phyloP scores from a whole-genome alignment of 2,888 invertebrate species.

The Rhorus exstirpatorius region DNA sequence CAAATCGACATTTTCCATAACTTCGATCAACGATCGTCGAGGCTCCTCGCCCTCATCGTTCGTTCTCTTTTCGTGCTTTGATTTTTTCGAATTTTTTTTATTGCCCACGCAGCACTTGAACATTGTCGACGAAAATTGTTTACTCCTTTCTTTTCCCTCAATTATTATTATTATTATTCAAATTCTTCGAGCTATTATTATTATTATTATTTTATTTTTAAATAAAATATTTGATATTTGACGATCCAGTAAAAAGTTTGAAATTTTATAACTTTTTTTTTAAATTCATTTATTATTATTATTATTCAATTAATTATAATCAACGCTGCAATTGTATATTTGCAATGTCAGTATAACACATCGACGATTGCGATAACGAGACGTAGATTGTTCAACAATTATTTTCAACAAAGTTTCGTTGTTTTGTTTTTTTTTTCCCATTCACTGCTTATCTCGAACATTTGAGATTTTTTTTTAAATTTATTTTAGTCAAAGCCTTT shows the following conservation, averaged over 20 bases:
- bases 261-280: not conserved
- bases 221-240: too few relatives aligned
- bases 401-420: constrained; percentile 1
- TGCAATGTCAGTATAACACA: not conserved
- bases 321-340: not conserved
- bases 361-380: constrained; percentile 32
- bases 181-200: not conserved
- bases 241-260: too few relatives aligned
- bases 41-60: constrained; percentile 61
- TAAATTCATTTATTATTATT: constrained; percentile 18
- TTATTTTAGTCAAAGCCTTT: not conserved
- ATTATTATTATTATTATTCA: not conserved
- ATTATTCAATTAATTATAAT: not conserved
- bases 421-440: not conserved
- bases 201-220: not conserved
- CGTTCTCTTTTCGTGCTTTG: constrained; percentile 72
- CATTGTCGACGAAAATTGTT: constrained; percentile 74
- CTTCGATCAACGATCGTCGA: not conserved
- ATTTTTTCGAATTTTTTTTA: constrained; percentile 79
- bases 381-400: constrained; percentile 27
- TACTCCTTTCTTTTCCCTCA: not conserved
- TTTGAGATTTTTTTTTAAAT: not conserved
- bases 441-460: constrained; percentile 18
- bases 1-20: constrained; percentile 20
- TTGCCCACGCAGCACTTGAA: constrained; percentile 84